Percentiles rank a stretch among this genome's conserved stretches.
phyloP scores from a whole-genome alignment of 2,113 vertebrate species.

The Tragulus kanchil region DNA sequence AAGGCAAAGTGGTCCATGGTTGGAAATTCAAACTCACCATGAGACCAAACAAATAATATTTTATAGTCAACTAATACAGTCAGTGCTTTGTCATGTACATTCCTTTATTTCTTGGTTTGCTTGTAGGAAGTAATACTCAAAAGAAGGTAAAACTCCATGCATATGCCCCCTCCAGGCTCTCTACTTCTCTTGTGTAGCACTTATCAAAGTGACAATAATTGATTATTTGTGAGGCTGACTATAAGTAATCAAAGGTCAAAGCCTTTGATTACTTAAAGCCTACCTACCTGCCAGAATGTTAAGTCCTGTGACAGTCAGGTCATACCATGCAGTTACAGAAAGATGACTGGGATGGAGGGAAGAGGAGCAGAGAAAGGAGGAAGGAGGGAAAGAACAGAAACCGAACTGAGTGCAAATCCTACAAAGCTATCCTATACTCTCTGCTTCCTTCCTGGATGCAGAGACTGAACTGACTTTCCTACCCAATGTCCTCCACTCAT shows the following conservation, averaged over 20 bases:
- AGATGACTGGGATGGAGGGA: background rate
- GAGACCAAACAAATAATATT: conserved; percentile 49
- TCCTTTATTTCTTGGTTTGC: background rate
- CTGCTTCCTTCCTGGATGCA: background rate
- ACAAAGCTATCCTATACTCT: background rate
- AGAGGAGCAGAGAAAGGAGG: background rate
- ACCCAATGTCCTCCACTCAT: background rate
- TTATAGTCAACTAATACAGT: conserved; percentile 46
- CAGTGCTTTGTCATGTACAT: background rate
- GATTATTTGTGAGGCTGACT: background rate
- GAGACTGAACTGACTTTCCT: background rate
- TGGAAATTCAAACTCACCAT: conserved; percentile 60
- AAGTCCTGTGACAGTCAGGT: background rate
- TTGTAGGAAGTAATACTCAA: background rate
- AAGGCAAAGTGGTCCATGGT: conserved; percentile 58
- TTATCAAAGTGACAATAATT: background rate
- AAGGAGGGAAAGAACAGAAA: background rate
- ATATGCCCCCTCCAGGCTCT: background rate
- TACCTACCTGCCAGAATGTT: background rate
- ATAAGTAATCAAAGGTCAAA: background rate
- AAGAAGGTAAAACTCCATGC: background rate
- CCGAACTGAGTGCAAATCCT: background rate
- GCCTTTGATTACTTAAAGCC: background rate
- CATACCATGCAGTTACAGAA: background rate
- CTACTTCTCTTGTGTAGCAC: background rate